Conservation (phyloP, 2,113 vertebrate species). For the Meles meles region DNA sequence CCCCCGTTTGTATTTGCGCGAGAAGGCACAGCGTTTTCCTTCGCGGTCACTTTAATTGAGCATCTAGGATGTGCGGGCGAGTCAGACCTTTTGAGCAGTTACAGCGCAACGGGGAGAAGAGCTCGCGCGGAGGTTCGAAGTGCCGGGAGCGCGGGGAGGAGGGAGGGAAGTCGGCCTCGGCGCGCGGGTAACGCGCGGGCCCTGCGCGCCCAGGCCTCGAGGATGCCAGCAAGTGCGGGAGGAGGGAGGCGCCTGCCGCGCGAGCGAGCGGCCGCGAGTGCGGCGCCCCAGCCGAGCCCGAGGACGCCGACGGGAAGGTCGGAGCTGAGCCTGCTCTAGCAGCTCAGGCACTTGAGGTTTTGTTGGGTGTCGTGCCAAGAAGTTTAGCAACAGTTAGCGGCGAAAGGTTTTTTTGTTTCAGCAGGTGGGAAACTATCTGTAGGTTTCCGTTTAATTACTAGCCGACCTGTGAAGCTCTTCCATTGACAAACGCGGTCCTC, state of each 20-base stretch:
- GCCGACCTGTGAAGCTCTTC: not conserved
- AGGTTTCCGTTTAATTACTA: not conserved
- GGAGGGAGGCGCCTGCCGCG: not conserved
- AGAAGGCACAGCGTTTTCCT: not conserved
- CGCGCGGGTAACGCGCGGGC: not conserved
- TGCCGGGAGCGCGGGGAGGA: not conserved
- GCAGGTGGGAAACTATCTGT: not conserved
- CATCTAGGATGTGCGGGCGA: not conserved
- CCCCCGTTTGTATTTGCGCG: not conserved
- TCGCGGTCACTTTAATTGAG: not conserved
- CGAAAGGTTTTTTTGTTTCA: not conserved
- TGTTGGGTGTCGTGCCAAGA: not conserved
- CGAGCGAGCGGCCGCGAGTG: not conserved
- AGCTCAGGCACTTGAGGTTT: not conserved
- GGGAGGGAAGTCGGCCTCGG: not conserved
- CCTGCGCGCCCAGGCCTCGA: not conserved
- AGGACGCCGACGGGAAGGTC: accelerated
- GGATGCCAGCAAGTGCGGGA: too few species aligned
- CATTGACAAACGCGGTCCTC: not conserved
- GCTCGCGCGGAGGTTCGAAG: not conserved
- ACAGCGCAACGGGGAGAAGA: not conserved
- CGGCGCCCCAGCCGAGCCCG: not conserved
- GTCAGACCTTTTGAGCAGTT: not conserved
- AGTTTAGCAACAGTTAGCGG: not conserved
- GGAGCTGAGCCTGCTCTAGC: not conserved